These are phyloP conservation scores for Oithona nana DNA, from an alignment of 2,888 invertebrate species.

Conservation along the genomic window DNA sequence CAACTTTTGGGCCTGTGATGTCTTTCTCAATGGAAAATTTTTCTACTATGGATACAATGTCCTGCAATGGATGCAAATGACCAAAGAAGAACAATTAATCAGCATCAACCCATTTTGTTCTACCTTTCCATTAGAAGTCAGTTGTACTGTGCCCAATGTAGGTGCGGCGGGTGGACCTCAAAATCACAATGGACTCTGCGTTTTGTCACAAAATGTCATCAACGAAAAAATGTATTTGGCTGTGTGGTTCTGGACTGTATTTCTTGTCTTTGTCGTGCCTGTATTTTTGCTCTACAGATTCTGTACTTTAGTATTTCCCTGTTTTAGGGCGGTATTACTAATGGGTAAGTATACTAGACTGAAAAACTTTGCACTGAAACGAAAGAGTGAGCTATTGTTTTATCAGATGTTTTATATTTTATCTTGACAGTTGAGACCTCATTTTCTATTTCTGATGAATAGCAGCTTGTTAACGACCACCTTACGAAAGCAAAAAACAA, in stretches of 20 bases:
- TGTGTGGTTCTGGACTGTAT: constrained; percentile 13
- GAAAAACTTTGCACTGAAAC: no score
- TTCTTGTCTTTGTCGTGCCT: neutral
- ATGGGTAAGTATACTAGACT: neutral
- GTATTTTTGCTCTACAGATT: constrained; percentile 8
- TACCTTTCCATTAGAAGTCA: constrained; percentile 12
- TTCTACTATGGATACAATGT: constrained; percentile 11
- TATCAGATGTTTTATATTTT: no score
- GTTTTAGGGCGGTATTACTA: neutral
- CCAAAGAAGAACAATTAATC: neutral
- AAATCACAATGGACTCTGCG: constrained; percentile 16
- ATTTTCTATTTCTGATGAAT: no score
- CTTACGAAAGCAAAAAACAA: no score
- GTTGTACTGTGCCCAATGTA: constrained; percentile 15
- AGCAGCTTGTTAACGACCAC: no score
- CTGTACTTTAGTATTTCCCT: neutral
- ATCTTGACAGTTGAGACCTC: no score
- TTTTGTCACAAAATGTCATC: constrained; percentile 15
- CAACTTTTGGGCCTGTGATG: constrained; percentile 12
- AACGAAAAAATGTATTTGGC: constrained; percentile 17
- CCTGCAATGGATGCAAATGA: neutral
- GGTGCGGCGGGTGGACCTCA: constrained; percentile 15
- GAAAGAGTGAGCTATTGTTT: no score
- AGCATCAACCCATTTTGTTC: constrained; percentile 9
- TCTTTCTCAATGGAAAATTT: constrained; percentile 12